Evolutionary conservation across 2,113 vertebrate genomes (phyloP).

Genomic region (Bubalus kerabau): DNA sequence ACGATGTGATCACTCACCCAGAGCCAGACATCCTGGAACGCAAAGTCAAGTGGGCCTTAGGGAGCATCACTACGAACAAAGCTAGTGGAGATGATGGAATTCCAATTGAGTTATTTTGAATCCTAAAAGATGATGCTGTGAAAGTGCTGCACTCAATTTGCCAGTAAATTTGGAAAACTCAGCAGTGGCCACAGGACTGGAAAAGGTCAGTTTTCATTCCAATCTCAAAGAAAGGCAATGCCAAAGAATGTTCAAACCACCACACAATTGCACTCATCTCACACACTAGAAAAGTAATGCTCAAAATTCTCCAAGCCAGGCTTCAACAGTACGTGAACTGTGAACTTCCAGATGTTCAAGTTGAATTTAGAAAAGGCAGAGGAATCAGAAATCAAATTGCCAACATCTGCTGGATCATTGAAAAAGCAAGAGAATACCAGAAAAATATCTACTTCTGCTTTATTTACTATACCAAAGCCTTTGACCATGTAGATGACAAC

Average conservation of each 20-base stretch:
- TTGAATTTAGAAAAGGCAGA: background rate
- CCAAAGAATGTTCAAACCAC: background rate
- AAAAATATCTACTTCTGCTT: background rate
- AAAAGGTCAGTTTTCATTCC: background rate
- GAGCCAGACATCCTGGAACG: background rate
- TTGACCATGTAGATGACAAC: background rate
- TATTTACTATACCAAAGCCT: background rate
- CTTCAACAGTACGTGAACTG: background rate
- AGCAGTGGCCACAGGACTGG: background rate
- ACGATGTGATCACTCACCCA: background rate
- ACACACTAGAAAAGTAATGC: background rate
- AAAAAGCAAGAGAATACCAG: background rate
- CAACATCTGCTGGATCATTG: rapidly evolving
- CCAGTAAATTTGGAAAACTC: background rate
- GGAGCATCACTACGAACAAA: background rate
- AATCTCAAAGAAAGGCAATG: background rate
- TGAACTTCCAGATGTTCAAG: background rate
- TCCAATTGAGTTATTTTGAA: background rate
- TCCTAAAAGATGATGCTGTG: background rate
- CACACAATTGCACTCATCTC: background rate
- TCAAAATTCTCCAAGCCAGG: background rate
- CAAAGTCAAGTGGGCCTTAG: background rate
- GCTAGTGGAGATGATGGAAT: background rate
- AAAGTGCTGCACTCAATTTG: background rate
- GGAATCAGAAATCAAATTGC: background rate